Conservation (phyloP, 37 sponge, comb jelly and placozoan genomes). For the Mnemiopsis leidyi region DNA sequence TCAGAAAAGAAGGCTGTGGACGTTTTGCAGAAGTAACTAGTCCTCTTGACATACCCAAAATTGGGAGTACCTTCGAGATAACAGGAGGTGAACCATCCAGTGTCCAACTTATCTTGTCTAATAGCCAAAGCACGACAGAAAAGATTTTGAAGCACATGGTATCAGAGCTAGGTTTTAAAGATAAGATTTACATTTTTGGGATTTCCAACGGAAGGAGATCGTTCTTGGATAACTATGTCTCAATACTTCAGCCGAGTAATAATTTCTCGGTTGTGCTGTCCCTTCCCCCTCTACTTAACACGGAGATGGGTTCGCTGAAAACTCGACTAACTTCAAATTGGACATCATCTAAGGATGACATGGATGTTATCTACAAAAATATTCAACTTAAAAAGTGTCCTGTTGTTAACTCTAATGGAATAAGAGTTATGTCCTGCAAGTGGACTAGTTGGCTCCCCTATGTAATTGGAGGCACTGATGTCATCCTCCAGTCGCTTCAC, state of each 20-base stretch:
- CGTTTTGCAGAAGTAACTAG: background rate
- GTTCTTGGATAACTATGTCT: background rate
- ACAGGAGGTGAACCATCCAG: background rate
- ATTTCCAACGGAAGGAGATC: background rate
- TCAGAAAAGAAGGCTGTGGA: background rate
- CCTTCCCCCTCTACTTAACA: background rate
- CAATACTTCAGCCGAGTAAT: background rate
- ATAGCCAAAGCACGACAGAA: background rate
- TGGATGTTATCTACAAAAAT: background rate
- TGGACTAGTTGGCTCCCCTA: background rate
- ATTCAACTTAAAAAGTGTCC: background rate
- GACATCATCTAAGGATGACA: background rate
- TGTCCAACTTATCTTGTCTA: constrained; percentile 24
- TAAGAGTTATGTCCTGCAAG: background rate
- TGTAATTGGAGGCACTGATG: background rate
- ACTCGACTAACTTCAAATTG: background rate
- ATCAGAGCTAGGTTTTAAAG: background rate
- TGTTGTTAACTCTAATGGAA: background rate
- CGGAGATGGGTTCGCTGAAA: background rate
- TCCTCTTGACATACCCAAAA: background rate
- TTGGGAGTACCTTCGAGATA: background rate
- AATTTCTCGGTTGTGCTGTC: background rate
- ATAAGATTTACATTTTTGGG: constrained; percentile 46
- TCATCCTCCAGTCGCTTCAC: background rate
- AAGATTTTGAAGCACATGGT: constrained; percentile 1